These are phyloP conservation scores for Poecilobothrus nobilitatus DNA, from an alignment of 2,888 invertebrate species.

Conservation along the genomic window DNA sequence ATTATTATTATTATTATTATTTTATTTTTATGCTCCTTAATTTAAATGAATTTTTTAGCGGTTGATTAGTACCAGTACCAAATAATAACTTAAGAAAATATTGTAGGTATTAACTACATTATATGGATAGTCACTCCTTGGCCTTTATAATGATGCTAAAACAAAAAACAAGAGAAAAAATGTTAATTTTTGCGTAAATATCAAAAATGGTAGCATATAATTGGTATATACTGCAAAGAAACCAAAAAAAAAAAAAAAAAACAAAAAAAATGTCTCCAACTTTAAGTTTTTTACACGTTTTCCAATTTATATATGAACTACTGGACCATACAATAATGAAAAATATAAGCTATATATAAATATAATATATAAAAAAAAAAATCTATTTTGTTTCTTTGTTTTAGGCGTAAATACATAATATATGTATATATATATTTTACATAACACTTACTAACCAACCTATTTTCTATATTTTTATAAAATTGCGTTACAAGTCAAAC, in stretches of 20 bases:
- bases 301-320: no score
- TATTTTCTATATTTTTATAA: no score
- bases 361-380: no score
- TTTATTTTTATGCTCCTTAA: background rate
- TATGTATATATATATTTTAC: no score
- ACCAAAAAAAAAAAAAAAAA: background rate
- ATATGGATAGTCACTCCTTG: background rate
- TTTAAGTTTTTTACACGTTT: background rate
- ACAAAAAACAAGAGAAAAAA: background rate
- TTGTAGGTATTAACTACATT: background rate
- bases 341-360: no score
- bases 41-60: background rate
- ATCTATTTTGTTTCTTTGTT: no score
- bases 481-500: no score
- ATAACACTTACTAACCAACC: no score
- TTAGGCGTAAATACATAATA: no score
- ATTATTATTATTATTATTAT: no score
- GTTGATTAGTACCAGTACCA: background rate
- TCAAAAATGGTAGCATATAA: background rate
- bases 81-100: background rate
- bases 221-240: no score
- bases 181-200: constrained; percentile 2
- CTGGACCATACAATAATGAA: no score
- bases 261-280: background rate
- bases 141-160: background rate